Conservation (phyloP, 2,888 invertebrate genomes). For the Ophioninae sp. region DNA sequence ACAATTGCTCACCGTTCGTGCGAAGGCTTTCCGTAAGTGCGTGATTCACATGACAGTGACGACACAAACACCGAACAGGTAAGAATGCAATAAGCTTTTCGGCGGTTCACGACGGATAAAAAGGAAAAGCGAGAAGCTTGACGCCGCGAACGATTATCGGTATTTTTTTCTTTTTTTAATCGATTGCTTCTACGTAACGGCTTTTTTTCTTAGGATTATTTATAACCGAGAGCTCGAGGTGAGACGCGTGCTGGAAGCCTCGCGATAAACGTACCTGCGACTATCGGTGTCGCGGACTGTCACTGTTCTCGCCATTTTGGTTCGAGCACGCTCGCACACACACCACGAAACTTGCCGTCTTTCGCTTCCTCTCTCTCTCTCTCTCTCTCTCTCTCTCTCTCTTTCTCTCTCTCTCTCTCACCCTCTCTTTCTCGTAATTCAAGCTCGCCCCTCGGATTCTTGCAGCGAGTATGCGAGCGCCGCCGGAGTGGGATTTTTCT, state of each 20-base stretch:
- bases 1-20: slow-evolving; percentile 49
- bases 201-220: background rate
- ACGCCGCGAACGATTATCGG: slow-evolving; percentile 5
- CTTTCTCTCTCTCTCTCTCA: too few species aligned
- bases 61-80: background rate
- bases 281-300: slow-evolving; percentile 57
- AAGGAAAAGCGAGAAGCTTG: background rate
- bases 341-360: slow-evolving; percentile 14
- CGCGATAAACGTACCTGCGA: slow-evolving; percentile 49
- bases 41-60: slow-evolving; percentile 44
- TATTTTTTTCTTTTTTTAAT: background rate
- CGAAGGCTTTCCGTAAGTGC: slow-evolving; percentile 1
- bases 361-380: background rate
- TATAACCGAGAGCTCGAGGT: slow-evolving; percentile 35
- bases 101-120: background rate
- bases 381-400: background rate
- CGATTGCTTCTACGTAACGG: background rate
- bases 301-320: slow-evolving; percentile 61
- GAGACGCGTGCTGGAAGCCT: background rate
- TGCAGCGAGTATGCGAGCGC: slow-evolving; percentile 31
- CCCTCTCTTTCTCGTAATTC: background rate
- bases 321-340: slow-evolving; percentile 28
- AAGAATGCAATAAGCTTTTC: background rate
- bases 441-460: slow-evolving; percentile 28
- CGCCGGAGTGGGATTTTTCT: slow-evolving; percentile 10